Conservation (phyloP, 2,888 invertebrate species). For the Ectemnius lituratus region DNA sequence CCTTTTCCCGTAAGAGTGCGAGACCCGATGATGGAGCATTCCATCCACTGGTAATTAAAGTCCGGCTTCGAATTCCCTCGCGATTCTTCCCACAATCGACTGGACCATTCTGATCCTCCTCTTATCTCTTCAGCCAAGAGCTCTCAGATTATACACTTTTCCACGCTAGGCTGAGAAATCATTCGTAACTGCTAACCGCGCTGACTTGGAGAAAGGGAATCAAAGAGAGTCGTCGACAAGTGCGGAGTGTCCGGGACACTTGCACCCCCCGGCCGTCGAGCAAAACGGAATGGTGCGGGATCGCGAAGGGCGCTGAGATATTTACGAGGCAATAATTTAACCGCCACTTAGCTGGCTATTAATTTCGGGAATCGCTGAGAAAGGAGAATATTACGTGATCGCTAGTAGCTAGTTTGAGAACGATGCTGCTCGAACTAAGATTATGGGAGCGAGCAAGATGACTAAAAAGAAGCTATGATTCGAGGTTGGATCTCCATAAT, state of each 20-base stretch:
- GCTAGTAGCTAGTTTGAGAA: conserved; percentile 37
- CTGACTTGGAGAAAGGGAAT: neutral
- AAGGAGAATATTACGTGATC: conserved; percentile 66
- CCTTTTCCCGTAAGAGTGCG: conserved; percentile 39
- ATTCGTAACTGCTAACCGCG: conserved; percentile 16
- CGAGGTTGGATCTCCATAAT: neutral
- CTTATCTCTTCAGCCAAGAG: no score
- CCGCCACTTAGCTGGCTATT: conserved; percentile 77
- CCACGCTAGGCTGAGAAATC: no score
- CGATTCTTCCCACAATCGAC: no score
- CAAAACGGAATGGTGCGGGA: conserved; percentile 60
- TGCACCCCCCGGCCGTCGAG: conserved; percentile 51
- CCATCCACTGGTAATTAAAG: conserved; percentile 34
- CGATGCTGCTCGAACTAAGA: conserved; percentile 21
- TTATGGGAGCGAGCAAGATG: neutral
- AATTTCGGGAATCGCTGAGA: conserved; percentile 77
- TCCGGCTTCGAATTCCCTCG: no score
- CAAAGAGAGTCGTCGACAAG: conserved; percentile 34
- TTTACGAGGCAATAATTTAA: conserved; percentile 78
- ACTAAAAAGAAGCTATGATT: neutral
- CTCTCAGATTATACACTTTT: no score
- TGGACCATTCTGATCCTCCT: no score
- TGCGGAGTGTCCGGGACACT: conserved; percentile 56
- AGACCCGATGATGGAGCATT: conserved; percentile 32
- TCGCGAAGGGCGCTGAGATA: conserved; percentile 72